phyloP scores from a whole-genome alignment of 2,888 invertebrate species.

The Dryomyza anilis region DNA sequence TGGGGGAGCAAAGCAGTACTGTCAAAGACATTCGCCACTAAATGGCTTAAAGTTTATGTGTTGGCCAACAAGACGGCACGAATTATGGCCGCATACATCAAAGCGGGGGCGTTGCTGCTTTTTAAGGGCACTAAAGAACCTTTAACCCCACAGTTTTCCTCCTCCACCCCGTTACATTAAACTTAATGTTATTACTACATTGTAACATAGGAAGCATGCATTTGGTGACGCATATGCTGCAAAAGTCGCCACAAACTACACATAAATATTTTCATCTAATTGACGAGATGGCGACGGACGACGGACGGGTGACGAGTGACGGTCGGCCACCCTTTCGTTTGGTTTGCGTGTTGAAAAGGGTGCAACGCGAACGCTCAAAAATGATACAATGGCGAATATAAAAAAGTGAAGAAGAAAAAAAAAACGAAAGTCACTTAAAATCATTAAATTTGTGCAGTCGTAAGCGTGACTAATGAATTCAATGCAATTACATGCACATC shows the following conservation, averaged over 20 bases:
- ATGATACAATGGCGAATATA: too few species aligned
- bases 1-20: too few species aligned
- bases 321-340: not conserved
- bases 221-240: conserved; percentile 1
- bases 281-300: too few species aligned
- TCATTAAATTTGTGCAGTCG: conserved; percentile 38
- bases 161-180: not conserved
- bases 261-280: conserved; percentile 10
- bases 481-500: conserved; percentile 36
- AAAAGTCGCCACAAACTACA: not conserved
- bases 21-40: too few species aligned
- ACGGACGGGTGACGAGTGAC: not conserved
- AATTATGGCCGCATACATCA: too few species aligned
- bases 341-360: not conserved
- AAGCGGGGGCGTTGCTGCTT: not conserved
- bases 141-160: too few species aligned
- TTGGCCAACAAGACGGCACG: too few species aligned
- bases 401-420: not conserved
- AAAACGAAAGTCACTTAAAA: conserved; percentile 36
- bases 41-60: too few species aligned
- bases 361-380: not conserved
- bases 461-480: conserved; percentile 40
- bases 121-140: not conserved
- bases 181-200: conserved; percentile 3
- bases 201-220: not conserved